Evolutionary conservation across 2,888 invertebrate genomes (phyloP).

Genomic region (Drosophila recens): DNA sequence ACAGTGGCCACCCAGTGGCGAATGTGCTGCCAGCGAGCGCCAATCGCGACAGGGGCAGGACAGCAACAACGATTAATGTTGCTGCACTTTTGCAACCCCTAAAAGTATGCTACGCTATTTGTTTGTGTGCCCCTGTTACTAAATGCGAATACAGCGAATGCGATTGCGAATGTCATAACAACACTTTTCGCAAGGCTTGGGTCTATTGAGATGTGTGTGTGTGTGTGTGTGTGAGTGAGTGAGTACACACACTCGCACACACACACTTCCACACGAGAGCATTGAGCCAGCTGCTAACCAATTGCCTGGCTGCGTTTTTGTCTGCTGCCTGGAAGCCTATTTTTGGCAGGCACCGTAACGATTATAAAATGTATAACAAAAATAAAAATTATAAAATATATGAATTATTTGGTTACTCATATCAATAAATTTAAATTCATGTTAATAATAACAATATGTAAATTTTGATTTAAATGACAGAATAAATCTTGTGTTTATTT

Average conservation of each 20-base stretch:
- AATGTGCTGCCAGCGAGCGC: conserved; percentile 59
- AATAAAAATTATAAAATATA: too few species aligned
- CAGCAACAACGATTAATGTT: conserved; percentile 21
- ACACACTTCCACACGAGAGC: not conserved
- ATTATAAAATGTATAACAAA: conserved; percentile 42
- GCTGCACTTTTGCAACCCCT: conserved; percentile 76
- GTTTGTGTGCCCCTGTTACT: conserved; percentile 38
- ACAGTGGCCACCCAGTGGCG: conserved; percentile 48
- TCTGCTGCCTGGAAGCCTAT: conserved; percentile 32
- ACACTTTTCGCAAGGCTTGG: conserved; percentile 37
- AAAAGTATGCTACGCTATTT: conserved; percentile 76
- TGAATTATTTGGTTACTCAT: too few species aligned
- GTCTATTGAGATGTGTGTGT: not conserved
- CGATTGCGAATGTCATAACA: conserved; percentile 79
- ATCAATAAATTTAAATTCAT: too few species aligned
- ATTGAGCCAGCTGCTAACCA: conserved; percentile 67
- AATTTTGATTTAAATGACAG: too few species aligned
- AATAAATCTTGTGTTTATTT: too few species aligned
- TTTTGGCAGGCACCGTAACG: conserved; percentile 25
- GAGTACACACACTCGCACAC: not conserved
- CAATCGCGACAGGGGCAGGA: conserved; percentile 59
- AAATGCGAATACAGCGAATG: conserved; percentile 68
- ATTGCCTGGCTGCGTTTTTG: conserved; percentile 62
- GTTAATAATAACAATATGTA: too few species aligned
- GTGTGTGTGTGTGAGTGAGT: conserved; percentile 1